phyloP scores from a whole-genome alignment of 2,113 vertebrate genomes.

The Thalassoma bifasciatum region DNA sequence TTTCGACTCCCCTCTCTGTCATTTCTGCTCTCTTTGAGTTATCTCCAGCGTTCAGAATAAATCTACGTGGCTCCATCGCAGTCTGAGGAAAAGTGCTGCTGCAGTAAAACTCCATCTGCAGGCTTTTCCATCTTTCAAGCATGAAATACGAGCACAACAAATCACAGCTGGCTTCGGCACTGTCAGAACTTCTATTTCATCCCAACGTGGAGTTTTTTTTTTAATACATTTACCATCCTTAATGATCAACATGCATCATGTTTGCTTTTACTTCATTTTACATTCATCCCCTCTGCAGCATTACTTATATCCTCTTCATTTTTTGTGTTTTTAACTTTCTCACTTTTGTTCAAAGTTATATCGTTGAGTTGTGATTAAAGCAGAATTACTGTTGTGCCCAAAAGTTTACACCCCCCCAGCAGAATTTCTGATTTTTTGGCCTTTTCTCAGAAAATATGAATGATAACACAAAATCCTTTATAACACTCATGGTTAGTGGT shows the following conservation, averaged over 20 bases:
- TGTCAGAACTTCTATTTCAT: neutral
- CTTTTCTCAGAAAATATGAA: no score
- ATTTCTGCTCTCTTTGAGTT: neutral
- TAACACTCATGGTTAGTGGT: no score
- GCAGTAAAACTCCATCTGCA: neutral
- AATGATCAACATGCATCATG: neutral
- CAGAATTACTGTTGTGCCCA: no score
- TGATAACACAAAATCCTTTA: no score
- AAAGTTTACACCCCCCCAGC: no score
- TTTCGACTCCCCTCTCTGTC: neutral
- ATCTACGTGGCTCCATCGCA: neutral
- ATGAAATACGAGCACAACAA: neutral
- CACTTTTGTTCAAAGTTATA: no score
- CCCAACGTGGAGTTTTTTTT: neutral
- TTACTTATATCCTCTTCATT: neutral
- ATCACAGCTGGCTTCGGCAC: neutral
- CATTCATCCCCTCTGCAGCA: neutral
- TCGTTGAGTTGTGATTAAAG: no score
- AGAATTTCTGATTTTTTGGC: no score
- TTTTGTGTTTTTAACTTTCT: no score
- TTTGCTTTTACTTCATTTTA: neutral
- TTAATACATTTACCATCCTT: no score
- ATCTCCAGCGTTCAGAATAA: neutral
- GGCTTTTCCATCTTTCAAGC: neutral
- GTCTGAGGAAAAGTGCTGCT: neutral